phyloP scores from a whole-genome alignment of 2,888 invertebrate species.

The Chrysolina americana region DNA sequence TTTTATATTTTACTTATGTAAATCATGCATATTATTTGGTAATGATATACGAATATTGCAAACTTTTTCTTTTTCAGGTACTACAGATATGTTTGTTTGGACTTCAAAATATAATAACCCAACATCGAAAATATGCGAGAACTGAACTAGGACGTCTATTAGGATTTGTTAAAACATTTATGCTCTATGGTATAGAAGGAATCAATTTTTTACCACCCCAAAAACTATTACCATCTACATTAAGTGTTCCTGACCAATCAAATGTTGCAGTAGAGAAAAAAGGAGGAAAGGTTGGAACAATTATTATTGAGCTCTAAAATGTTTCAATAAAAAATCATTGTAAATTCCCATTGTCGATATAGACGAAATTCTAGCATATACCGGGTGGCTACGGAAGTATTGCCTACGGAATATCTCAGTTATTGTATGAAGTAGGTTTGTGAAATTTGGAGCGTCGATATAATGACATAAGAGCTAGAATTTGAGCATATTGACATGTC shows the following conservation, averaged over 20 bases:
- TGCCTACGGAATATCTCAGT: too few relatives aligned
- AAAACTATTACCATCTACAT: constrained; percentile 75
- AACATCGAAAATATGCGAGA: constrained; percentile 62
- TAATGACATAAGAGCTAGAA: too few relatives aligned
- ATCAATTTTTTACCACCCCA: constrained; percentile 71
- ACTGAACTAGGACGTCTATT: constrained; percentile 71
- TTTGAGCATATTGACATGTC: too few relatives aligned
- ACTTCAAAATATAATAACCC: constrained; percentile 64
- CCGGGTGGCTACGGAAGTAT: too few relatives aligned
- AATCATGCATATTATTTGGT: too few relatives aligned
- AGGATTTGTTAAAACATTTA: constrained; percentile 74
- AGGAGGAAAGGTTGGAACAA: constrained; percentile 75
- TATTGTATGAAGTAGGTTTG: too few relatives aligned
- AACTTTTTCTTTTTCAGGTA: constrained; percentile 66
- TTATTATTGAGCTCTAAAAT: neutral
- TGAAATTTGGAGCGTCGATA: too few relatives aligned
- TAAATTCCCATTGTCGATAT: neutral
- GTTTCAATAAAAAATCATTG: too few relatives aligned
- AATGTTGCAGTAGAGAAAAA: constrained; percentile 65
- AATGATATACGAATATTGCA: too few relatives aligned
- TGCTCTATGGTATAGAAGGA: constrained; percentile 71
- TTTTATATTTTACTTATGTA: too few relatives aligned
- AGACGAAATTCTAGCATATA: neutral
- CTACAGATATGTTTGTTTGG: constrained; percentile 68
- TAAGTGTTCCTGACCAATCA: constrained; percentile 72